These are phyloP conservation scores for Danio tinwini DNA, from an alignment of 2,797 vertebrate genomes.

Conservation along the genomic window DNA sequence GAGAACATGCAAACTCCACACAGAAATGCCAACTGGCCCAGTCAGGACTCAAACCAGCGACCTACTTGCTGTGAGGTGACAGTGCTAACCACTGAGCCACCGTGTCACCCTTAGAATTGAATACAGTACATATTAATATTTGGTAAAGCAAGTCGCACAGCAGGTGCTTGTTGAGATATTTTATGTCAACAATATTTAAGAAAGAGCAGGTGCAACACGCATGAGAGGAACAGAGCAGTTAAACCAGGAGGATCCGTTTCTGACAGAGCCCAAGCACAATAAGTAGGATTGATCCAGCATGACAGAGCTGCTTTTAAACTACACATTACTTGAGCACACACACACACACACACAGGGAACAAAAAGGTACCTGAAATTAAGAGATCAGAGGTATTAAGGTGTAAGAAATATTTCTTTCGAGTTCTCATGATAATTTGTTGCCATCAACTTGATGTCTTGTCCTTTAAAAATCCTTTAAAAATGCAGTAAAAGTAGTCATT, in stretches of 20 bases:
- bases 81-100: no score
- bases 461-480: constrained; percentile 19
- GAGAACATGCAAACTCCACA: no score
- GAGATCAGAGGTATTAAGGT: constrained; percentile 9
- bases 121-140: no score
- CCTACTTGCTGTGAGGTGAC: no score
- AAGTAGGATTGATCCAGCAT: constrained; percentile 42
- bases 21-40: no score
- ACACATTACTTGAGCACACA: constrained; percentile 5
- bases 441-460: constrained; percentile 25
- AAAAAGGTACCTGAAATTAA: neutral
- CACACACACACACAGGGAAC: neutral
- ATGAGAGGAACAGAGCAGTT: constrained; percentile 2
- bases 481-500: constrained; percentile 26
- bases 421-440: neutral
- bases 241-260: constrained; percentile 23
- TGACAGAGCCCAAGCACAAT: constrained; percentile 32
- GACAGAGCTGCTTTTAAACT: constrained; percentile 46
- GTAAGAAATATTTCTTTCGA: constrained; percentile 30
- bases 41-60: no score
- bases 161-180: neutral
- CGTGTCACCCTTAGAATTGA: no score
- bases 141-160: neutral
- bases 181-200: neutral
- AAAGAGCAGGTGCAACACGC: neutral